A percentile compares a stretch with the other conserved stretches of the same genome.
phyloP scores from a whole-genome alignment of 1,140 invertebrate species.

The Nephila pilipes region DNA sequence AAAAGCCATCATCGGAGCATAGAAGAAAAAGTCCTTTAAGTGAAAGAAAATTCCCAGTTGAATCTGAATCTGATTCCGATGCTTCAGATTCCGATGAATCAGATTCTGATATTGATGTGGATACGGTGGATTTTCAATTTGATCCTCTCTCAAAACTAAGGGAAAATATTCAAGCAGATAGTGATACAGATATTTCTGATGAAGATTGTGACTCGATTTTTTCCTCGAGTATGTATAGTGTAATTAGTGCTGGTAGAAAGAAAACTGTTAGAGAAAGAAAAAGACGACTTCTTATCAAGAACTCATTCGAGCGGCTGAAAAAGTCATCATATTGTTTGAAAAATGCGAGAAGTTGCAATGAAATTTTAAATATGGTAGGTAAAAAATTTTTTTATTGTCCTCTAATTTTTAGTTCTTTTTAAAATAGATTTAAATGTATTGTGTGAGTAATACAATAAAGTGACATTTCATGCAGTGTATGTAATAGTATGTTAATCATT shows the following conservation, averaged over 20 bases:
- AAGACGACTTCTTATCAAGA: background rate
- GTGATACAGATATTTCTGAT: constrained; percentile 37
- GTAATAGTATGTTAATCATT: too few species aligned
- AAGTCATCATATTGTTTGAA: background rate
- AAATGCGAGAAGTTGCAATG: background rate
- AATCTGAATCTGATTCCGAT: constrained; percentile 22
- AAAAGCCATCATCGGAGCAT: background rate
- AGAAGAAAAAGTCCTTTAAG: constrained; percentile 45
- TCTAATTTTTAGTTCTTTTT: too few species aligned
- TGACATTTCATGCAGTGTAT: too few species aligned
- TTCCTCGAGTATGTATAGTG: background rate
- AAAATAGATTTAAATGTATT: too few species aligned
- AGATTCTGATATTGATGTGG: constrained; percentile 44
- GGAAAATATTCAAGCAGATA: background rate
- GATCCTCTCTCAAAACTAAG: background rate
- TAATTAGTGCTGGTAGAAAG: background rate
- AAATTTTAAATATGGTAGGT: constrained; percentile 50
- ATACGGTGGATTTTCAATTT: constrained; percentile 55
- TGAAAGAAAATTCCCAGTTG: background rate
- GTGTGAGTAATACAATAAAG: too few species aligned
- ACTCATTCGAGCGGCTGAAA: constrained; percentile 23
- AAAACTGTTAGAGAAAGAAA: constrained; percentile 44
- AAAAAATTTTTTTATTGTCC: too few species aligned
- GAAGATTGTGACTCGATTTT: background rate
- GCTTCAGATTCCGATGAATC: constrained; percentile 11